Evolutionary conservation across 2,888 invertebrate genomes (phyloP), one percentile per base, ranked within the genome.

Genomic region (Rhingia rostrata): DNA sequence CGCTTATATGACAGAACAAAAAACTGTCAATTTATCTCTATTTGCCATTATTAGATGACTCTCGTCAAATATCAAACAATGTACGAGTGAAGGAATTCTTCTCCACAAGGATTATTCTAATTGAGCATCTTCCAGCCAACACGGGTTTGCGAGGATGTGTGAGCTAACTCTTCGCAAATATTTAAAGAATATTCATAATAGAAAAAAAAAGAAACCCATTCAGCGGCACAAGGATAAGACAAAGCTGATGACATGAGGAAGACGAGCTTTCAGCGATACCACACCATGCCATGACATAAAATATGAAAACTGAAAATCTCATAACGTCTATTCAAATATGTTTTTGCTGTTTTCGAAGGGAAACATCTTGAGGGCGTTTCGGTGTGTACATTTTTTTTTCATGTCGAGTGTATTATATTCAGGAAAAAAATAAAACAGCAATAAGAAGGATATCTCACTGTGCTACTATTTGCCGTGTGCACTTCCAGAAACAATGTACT

Each of bases 261-360:
- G 80, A 82, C 72, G 72, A 77, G 77, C 49, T 66, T 54, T 32
- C 54, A 45, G 22, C 30, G 61, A 22, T 60, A 61, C 33, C 63
- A 49, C 69, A 63, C 56, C 63, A 67, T 73, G 69, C 41, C 63
- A 83, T 69, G 73, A 39, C 49, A 72, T 63, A 86, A 85, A 85
- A 85, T 78, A 69, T 83, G 80, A 86, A 86, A 86, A 86, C 86
- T 86, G 86, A 86, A 86, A 86, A 86, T 86, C 86, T 87, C 86
- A 87, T 87, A 87, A 87, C 80, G 86, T 86, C 86, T 87, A 86
- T 87, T 86, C 82, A 87, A 87, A 87, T 87, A 87, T 85, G 85
- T 87, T 85, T 86, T 86, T 82, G 84, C 82, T 84, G 79, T 84
- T 84, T 78, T 84, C 79, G 58, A 74, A 69, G 74, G 85, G 86